Evolutionary conservation across 2,888 invertebrate species (phyloP), one percentile per base, ranked within the genome.

Genomic region (Cheilosia urbana): DNA sequence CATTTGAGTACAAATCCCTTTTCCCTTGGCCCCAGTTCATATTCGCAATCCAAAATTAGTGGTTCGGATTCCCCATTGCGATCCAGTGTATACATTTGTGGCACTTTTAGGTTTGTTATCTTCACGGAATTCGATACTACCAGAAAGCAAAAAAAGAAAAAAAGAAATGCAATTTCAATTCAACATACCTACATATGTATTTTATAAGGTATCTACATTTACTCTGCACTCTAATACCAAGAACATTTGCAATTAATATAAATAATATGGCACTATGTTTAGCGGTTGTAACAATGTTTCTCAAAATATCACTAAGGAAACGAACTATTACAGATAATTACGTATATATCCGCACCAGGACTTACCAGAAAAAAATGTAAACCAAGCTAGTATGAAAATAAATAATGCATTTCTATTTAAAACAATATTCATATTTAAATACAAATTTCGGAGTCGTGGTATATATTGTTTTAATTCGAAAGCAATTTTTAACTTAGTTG

Each of bases 1-100:
- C 92, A 92, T 89, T 92, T 92, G 57, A 92, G 89, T 51, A 92
- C 92, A 85, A 92, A 91, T 76, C 92, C 92, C 87, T 91, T 91
- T 87, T 92, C 92, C 69, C 89, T 82, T 68, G 90, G 88, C 77
- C 89, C 90, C 83, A 92, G 88, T 83, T 92, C 92, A 88, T 91
- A 92, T 89, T 92, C 92, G 88, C 92, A 92, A 88, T 92, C 92
- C 87, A 92, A 89, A 81, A 92, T 90, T 88, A 92, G 87, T 68
- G 91, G 91, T 87, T 91, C 90, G 55, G 90, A 90, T 85, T 92
- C 91, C 76, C 90, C 89, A 78, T 90, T 89, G 84, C 92, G 90
- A 87, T 92, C 91, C 87, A 92, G 87, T 87, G 91, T 91, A 88
- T 92, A 92, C 72, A 90, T 91, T 88, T 91, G 90, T 87, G 92